These are phyloP conservation scores for Actenoides hombroni DNA, from an alignment of 2,113 vertebrate genomes.

Conservation along the genomic window DNA sequence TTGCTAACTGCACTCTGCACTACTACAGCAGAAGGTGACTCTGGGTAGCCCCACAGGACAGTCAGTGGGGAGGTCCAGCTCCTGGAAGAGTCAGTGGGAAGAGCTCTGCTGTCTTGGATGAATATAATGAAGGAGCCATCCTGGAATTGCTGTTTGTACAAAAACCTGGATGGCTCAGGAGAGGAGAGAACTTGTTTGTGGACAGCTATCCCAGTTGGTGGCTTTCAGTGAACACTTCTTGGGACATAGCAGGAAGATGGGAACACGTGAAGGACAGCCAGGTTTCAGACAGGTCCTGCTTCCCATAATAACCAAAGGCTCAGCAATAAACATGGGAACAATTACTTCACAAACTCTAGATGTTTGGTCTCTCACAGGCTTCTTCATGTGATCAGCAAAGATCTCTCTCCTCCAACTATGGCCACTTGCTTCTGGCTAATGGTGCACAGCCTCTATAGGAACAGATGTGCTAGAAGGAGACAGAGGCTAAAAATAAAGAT, in stretches of 20 bases:
- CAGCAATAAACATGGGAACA: not conserved
- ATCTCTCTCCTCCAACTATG: not conserved
- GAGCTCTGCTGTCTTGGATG: not conserved
- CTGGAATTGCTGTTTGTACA: not conserved
- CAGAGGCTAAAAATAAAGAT: constrained; percentile 29
- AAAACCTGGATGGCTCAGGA: not conserved
- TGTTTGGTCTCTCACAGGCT: not conserved
- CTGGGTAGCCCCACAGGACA: not conserved
- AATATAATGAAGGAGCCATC: fast-evolving
- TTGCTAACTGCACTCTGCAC: not conserved
- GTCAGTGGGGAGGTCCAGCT: not conserved
- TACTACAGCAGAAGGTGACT: not conserved
- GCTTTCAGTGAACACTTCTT: not conserved
- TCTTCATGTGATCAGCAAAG: not conserved
- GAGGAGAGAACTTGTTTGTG: not conserved
- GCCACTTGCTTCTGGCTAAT: not conserved
- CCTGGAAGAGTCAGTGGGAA: not conserved
- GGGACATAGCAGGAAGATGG: not conserved
- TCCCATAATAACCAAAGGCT: not conserved
- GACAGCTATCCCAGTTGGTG: not conserved
- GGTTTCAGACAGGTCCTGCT: not conserved
- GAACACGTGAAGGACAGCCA: not conserved
- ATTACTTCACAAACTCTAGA: not conserved
- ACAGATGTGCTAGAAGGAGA: constrained; percentile 28
- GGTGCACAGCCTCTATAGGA: not conserved